phyloP scores from a whole-genome alignment of 2,113 vertebrate species.

The Furnarius figulus region DNA sequence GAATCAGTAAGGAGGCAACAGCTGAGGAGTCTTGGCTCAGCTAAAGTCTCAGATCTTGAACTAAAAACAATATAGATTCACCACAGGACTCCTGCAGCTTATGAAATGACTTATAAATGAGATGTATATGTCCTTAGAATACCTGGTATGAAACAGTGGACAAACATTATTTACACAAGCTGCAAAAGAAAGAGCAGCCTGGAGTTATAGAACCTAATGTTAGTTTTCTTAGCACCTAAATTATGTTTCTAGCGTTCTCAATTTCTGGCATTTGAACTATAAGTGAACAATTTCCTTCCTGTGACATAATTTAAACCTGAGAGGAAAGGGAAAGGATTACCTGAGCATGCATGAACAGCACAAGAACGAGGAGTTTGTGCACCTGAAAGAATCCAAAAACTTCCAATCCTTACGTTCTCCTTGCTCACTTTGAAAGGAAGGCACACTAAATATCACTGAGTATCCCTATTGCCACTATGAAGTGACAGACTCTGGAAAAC shows the following conservation, averaged over 20 bases:
- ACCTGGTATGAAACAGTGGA: neutral
- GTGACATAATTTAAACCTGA: neutral
- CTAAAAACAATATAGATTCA: neutral
- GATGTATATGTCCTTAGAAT: neutral
- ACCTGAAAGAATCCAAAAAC: neutral
- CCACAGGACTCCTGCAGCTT: neutral
- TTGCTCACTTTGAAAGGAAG: neutral
- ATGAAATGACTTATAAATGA: neutral
- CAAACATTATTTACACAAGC: neutral
- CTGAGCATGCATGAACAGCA: neutral
- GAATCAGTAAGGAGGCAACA: neutral
- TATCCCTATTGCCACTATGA: neutral
- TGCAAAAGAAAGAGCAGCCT: neutral
- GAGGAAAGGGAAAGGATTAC: neutral
- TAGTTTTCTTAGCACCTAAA: neutral
- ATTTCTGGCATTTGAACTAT: neutral
- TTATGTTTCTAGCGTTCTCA: neutral
- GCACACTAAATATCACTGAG: neutral
- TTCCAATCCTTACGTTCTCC: neutral
- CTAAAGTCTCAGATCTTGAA: neutral
- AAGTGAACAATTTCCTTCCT: neutral
- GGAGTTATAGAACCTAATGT: neutral
- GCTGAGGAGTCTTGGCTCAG: neutral
- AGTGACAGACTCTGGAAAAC: neutral
- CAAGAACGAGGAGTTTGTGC: neutral